Percentiles rank a stretch among this genome's conserved stretches.
Conservation (phyloP, 2,888 invertebrate genomes). For the Polylopha cassiicola region DNA sequence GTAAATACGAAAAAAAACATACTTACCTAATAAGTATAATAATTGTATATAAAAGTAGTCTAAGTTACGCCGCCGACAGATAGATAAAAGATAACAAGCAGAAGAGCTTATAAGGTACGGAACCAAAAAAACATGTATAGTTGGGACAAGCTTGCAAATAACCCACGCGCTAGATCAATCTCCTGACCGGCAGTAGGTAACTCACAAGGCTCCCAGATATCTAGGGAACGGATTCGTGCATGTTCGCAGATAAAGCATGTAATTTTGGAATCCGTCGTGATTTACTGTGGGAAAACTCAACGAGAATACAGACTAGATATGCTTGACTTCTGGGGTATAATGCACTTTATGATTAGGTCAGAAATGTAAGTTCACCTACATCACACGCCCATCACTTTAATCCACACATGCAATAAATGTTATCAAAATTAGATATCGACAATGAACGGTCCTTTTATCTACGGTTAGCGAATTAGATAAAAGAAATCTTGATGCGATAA, state of each 20-base stretch:
- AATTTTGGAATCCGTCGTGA: slow-evolving; percentile 31
- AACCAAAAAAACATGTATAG: too few species aligned
- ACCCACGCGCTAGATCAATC: slow-evolving; percentile 40
- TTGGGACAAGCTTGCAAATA: slow-evolving; percentile 37
- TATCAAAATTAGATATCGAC: slow-evolving; percentile 1
- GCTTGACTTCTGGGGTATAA: slow-evolving; percentile 6
- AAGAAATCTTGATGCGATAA: slow-evolving; percentile 41
- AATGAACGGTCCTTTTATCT: slow-evolving; percentile 12
- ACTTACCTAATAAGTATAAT: too few species aligned
- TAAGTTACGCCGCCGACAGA: too few species aligned
- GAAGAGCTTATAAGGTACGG: too few species aligned
- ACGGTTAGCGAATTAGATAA: slow-evolving; percentile 31
- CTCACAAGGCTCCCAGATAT: slow-evolving; percentile 27
- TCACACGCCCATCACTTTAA: too few species aligned
- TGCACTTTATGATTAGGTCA: slow-evolving; percentile 15
- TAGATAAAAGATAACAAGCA: too few species aligned
- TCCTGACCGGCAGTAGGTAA: slow-evolving; percentile 38
- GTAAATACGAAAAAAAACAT: too few species aligned
- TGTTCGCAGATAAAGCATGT: slow-evolving; percentile 33
- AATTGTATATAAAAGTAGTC: too few species aligned
- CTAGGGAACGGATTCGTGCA: slow-evolving; percentile 38
- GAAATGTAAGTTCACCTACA: neutral
- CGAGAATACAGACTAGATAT: slow-evolving; percentile 13
- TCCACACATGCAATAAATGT: slow-evolving; percentile 13
- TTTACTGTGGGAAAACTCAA: slow-evolving; percentile 22